phyloP scores from a whole-genome alignment of 2,113 vertebrate species.

The Poecile atricapillus region DNA sequence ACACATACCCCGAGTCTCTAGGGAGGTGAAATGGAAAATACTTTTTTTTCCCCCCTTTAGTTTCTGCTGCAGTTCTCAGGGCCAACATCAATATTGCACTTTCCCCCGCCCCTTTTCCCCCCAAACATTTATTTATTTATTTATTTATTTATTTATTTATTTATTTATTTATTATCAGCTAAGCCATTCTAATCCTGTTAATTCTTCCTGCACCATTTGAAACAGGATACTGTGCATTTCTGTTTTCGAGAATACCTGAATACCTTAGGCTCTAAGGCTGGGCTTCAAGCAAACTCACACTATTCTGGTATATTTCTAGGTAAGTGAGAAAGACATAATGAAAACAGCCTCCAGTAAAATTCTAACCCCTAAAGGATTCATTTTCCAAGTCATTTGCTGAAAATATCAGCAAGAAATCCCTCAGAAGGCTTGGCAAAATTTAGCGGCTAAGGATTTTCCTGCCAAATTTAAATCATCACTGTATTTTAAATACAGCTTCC shows the following conservation, averaged over 20 bases:
- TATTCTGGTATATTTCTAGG: neutral
- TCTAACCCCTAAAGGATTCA: neutral
- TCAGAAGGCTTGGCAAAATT: neutral
- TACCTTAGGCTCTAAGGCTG: neutral
- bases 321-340: neutral
- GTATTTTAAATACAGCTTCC: neutral
- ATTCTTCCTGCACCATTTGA: neutral
- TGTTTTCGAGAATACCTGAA: neutral
- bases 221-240: neutral
- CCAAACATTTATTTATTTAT: too few species aligned
- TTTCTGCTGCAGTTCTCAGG: neutral
- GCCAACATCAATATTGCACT: neutral
- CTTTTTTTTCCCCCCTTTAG: too few species aligned
- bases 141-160: too few species aligned
- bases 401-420: neutral
- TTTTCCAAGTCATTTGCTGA: neutral
- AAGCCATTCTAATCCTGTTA: neutral
- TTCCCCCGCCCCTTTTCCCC: accelerated
- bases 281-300: neutral
- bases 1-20: neutral
- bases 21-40: neutral
- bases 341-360: neutral
- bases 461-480: neutral
- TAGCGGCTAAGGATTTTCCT: neutral
- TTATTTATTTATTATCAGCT: neutral